These are phyloP conservation scores for Melangyna quadrimaculata DNA, from an alignment of 2,888 invertebrate genomes.

Conservation along the genomic window DNA sequence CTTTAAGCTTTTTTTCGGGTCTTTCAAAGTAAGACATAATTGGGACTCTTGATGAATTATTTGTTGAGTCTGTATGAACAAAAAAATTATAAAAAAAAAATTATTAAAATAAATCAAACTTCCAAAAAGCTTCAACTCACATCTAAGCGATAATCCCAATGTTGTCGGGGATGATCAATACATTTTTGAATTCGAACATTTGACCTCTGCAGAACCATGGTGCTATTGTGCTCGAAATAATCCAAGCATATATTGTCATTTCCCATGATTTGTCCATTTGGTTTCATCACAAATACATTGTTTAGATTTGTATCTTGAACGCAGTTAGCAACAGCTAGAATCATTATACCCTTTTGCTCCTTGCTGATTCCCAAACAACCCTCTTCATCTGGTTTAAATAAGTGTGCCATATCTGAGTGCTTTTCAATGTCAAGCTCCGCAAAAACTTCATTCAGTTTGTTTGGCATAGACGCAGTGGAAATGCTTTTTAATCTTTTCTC, in stretches of 20 bases:
- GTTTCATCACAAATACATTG: conserved; percentile 88
- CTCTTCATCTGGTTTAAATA: conserved; percentile 77
- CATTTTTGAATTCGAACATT: conserved; percentile 79
- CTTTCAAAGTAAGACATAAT: conserved; percentile 78
- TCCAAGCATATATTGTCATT: conserved; percentile 94
- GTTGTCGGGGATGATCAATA: conserved; percentile 75
- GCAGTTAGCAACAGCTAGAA: conserved; percentile 77
- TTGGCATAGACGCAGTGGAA: conserved; percentile 76
- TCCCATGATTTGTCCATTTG: conserved; percentile 88
- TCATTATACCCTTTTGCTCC: conserved; percentile 74
- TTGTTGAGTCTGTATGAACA: conserved; percentile 77
- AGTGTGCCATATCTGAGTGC: conserved; percentile 74
- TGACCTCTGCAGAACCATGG: conserved; percentile 75
- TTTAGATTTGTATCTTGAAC: conserved; percentile 76
- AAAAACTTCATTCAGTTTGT: conserved; percentile 76
- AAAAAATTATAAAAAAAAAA: conserved; percentile 30
- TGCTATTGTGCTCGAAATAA: conserved; percentile 81
- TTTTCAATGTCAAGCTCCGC: conserved; percentile 76
- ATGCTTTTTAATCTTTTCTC: conserved; percentile 76
- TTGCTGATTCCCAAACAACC: conserved; percentile 76
- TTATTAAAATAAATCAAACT: background rate
- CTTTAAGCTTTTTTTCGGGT: conserved; percentile 73
- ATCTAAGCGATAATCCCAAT: conserved; percentile 79
- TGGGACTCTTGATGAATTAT: conserved; percentile 77
- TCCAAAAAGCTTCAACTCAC: conserved; percentile 74